Base-by-base conservation (phyloP, 2,888 invertebrate species). In the Drosophila stalkeri region DNA sequence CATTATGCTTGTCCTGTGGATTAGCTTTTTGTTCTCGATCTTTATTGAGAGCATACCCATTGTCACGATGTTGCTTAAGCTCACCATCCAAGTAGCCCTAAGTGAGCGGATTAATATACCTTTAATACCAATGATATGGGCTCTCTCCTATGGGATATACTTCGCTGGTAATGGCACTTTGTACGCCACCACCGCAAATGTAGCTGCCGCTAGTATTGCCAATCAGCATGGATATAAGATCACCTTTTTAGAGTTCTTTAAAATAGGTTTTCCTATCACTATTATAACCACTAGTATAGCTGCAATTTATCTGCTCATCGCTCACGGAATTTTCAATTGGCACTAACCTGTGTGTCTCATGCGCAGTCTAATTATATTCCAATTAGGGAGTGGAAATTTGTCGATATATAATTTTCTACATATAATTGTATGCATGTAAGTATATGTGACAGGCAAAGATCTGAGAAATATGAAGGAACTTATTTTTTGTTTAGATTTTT, bases 41-140 rank as follows among this genome's bases (percentile, higher is more conserved):
- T 97, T 98, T 90, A 97, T 98, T 0, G 98, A 98, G 92, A 98
- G 98, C 92, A 97, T 98, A 55, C 98, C 98, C 0, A 94, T 98
- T 49, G 97, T 98, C 0, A 97, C 98, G 0, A 98, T 98, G 96
- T 98, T 98, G 98, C 94, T 98, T 0, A 94, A 96, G 39, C 95
- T 97, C 47, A 96, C 96, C 11, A 95, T 95, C 1, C 94, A 95
- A 55, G 91, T 97, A 33, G 95, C 96, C 0, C 94, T 95, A 52
- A 96, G 96, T 86, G 94, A 94, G 0, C 94, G 95, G 2, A 93
- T 97, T 0, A 92, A 94, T n/a, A 91, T 98, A 43, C 97, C 97
- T 0, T 91, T 98, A 79, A 94, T 96, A 60, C 98, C 98, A 0
- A 93, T 98, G 9, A 94, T 98, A 23, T 97, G 97, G 96, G 96